Evolutionary conservation across 2,113 vertebrate genomes (phyloP), one percentile per base, ranked within the genome.

Genomic region (Spea bombifrons): DNA sequence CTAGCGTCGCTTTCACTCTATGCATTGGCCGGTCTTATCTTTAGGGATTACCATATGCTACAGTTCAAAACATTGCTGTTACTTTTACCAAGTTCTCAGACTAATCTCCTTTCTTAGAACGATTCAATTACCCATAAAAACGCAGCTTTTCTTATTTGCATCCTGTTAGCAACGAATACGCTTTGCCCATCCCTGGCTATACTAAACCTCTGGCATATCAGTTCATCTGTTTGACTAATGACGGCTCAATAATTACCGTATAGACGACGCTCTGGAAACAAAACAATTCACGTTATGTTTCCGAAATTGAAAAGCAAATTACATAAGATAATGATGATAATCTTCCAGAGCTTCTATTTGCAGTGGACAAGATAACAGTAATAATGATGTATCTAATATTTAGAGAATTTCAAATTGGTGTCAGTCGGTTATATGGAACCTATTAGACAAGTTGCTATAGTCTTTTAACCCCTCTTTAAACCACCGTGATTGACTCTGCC

Each of bases 161-260:
- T 71, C 49, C 47, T 77, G 75, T 76, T 76, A 49, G 44, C 66
- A 50, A 50, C 70, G 67, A 61, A 61, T 70, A 61, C 47, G 67
- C 75, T 77, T 77, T 12, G 16, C 67, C 61, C 55, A 63, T 63
- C 55, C 43, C 17, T 44, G 44, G 53, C 16, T 77, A n/a, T 61
- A 46, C 9, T 63, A 53, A 70, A 53, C 30, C 61, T 77, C 45
- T 49, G 9, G 66, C 48, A 63, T 77, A 70, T 77, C 75, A 70
- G 53, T 52, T 77, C 53, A 47, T 69, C 66, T 77, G 53, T 49
- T 70, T 76, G 75, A 77, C 75, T 77, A 77, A 77, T 70, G 75
- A 70, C 43, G 67, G 50, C 55, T 77, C 57, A 55, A 77, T 71
- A 77, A 77, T 77, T 70, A 77, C 67, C 61, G 16, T 70, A 77